Evolutionary conservation across 1,140 invertebrate genomes (phyloP).

Genomic region (Asbolus verrucosus): DNA sequence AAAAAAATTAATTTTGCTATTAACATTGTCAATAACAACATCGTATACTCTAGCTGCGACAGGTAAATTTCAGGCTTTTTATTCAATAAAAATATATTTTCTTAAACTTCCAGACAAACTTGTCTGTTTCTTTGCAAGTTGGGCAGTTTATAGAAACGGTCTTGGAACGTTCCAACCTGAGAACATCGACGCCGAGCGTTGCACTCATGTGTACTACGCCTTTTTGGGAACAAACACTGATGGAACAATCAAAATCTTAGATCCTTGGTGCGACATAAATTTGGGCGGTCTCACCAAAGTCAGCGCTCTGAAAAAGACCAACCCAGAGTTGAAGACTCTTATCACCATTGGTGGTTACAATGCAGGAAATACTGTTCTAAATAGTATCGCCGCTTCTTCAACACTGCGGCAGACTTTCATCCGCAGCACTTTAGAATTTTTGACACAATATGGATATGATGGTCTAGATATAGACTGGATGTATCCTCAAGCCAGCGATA

Average conservation of each 20-base stretch:
- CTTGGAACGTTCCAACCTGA: conserved; percentile 68
- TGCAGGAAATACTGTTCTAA: conserved; percentile 65
- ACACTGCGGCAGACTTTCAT: conserved; percentile 59
- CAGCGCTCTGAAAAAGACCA: conserved; percentile 69
- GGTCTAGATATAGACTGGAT: conserved; percentile 89
- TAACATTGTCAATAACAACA: no score
- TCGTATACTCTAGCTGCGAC: no score
- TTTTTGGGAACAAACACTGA: conserved; percentile 70
- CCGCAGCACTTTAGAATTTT: conserved; percentile 66
- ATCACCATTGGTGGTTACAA: conserved; percentile 83
- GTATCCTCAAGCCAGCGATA: conserved; percentile 73
- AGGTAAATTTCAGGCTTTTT: no score
- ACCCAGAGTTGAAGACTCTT: conserved; percentile 74
- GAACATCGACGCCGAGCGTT: conserved; percentile 71
- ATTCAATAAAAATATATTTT: no score
- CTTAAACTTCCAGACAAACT: conserved; percentile 63
- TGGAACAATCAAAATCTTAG: conserved; percentile 62
- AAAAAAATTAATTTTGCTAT: no score
- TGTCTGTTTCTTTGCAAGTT: conserved; percentile 74
- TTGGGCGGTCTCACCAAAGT: conserved; percentile 66
- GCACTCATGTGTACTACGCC: conserved; percentile 76
- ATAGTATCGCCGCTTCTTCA: neutral
- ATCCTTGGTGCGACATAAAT: conserved; percentile 73
- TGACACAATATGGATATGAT: conserved; percentile 81
- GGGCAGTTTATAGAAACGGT: conserved; percentile 70